Evolutionary conservation across 2,888 invertebrate genomes (phyloP).

Genomic region (Drosophila ezoana): DNA sequence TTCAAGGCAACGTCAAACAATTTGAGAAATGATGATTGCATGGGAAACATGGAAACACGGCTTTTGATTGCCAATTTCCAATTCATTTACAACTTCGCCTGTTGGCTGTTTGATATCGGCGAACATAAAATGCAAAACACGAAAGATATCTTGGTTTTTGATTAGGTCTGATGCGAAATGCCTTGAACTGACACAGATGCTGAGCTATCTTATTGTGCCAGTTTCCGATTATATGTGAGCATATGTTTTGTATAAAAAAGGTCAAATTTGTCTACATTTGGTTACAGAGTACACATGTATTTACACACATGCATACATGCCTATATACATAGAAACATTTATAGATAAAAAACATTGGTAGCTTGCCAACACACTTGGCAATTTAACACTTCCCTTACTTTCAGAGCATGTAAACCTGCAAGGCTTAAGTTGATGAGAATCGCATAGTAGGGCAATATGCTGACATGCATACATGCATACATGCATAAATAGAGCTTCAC

Average conservation of each 20-base stretch:
- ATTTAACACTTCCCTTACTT: too few relatives aligned
- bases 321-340: too few relatives aligned
- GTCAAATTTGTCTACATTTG: too few relatives aligned
- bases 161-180: not conserved
- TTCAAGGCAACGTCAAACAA: slow-evolving; percentile 26
- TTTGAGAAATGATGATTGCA: slow-evolving; percentile 44
- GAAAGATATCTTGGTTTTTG: not conserved
- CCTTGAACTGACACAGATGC: slow-evolving; percentile 14
- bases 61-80: slow-evolving; percentile 43
- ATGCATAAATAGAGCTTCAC: too few relatives aligned
- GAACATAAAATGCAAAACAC: not conserved
- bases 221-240: not conserved
- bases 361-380: too few relatives aligned
- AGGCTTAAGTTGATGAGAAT: too few relatives aligned
- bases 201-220: not conserved
- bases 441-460: too few relatives aligned
- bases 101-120: not conserved
- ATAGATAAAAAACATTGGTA: too few relatives aligned
- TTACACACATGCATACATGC: too few relatives aligned
- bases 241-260: not conserved
- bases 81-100: slow-evolving; percentile 29
- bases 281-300: too few relatives aligned
- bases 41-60: slow-evolving; percentile 39
- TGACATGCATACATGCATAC: too few relatives aligned
- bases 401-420: too few relatives aligned